Evolutionary conservation across 2,113 vertebrate genomes (phyloP), one percentile per base, ranked within the genome.

Genomic region (Tapirus terrestris): DNA sequence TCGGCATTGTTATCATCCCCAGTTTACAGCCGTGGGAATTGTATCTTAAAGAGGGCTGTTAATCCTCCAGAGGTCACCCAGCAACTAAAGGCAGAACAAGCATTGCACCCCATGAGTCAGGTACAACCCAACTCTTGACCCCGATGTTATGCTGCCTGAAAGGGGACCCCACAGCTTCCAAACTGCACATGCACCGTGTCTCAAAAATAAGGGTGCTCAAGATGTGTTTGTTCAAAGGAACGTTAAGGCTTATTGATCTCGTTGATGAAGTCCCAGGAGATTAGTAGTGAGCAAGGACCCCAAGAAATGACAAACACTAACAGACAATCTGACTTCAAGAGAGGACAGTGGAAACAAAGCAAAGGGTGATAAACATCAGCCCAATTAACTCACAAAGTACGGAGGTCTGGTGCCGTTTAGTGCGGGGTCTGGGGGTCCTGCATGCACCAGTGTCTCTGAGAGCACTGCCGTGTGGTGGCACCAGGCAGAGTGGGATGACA

Each of bases 381-480:
- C 23, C 33, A 20, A 10, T 43, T 8, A 67, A 83, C 11, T 79
- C 61, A 25, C 23, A 36, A 90, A 80, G 58, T 31, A 11, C 25
- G 51, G 12, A 25, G 31, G 5, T 43, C 51, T 8, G 25, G 10
- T 56, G 10, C 6, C 14, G 6, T n/a, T 86, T 36, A 31, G 12
- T 3, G 8, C 1, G 7, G 21, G 2, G 2, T n/a, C 48, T 60
- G 16, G 33, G 73, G 43, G 13, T 31, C 82, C 53, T 81, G 18
- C 14, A 6, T 13, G 1, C 9, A 0, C 21, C 8, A 17, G 10
- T 14, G 27, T 31, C 29, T 70, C 9, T 1, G 4, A 63, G 25
- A n/a, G 8, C 8, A 6, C 4, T 0, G 23, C 25, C 56, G 3
- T 29, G 14, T 17, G 29, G 8, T 27, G 1, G 13, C 51, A 2